Conservation (phyloP, 1,140 invertebrate genomes). For the Drosophila orosa region DNA sequence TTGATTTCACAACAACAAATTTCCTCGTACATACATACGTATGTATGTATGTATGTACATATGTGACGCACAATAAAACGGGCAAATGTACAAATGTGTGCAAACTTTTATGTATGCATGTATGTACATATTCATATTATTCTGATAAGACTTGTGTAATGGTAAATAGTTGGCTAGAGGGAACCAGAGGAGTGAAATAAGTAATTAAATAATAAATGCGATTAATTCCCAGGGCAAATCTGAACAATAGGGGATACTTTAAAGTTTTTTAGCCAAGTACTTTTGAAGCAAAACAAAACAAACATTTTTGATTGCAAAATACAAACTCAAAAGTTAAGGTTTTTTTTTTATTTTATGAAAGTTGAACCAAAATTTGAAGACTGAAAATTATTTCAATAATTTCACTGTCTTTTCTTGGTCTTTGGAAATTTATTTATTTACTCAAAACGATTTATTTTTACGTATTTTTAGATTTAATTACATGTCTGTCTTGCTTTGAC, state of each 20-base stretch:
- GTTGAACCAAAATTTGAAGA: background rate
- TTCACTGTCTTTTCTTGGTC: conserved; percentile 27
- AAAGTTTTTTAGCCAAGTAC: too few species aligned
- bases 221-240: background rate
- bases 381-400: background rate
- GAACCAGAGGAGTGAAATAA: background rate
- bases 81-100: background rate
- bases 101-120: background rate
- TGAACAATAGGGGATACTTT: background rate
- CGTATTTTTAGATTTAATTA: conserved; percentile 40
- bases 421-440: conserved; percentile 50
- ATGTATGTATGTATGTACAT: background rate
- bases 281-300: background rate
- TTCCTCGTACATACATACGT: background rate
- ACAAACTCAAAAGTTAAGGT: background rate
- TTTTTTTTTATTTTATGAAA: background rate
- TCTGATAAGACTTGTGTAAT: conserved; percentile 1
- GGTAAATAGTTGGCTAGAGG: background rate
- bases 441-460: conserved; percentile 22
- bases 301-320: background rate
- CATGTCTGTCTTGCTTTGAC: too few species aligned
- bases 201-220: background rate
- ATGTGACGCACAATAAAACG: conserved; percentile 1
- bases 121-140: background rate
- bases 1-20: conserved; percentile 23